Conservation (phyloP, 2,888 invertebrate species). For the Phorcus lineatus region DNA sequence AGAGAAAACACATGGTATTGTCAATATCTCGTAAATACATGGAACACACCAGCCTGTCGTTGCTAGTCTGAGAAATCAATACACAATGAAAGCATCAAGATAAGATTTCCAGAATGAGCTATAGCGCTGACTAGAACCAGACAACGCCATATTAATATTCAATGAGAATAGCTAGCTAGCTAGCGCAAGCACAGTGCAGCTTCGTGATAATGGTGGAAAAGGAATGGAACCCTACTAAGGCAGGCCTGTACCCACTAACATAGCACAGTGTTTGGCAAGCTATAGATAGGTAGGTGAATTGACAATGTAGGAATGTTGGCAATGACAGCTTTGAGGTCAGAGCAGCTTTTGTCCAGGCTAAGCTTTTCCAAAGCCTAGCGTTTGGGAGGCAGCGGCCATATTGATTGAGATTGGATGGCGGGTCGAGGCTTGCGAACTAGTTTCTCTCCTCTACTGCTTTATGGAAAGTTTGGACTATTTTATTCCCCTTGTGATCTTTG, state of each 20-base stretch:
- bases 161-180: conserved; percentile 17
- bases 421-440: not conserved
- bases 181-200: not conserved
- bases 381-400: conserved; percentile 13
- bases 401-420: conserved; percentile 17
- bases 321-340: conserved; percentile 4
- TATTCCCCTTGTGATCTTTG: not conserved
- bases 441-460: not conserved
- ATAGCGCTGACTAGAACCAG: conserved; percentile 11
- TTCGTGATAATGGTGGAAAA: conserved; percentile 7
- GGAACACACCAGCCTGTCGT: too few species aligned
- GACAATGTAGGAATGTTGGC: conserved; percentile 1
- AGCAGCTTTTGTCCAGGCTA: not conserved
- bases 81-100: conserved; percentile 18
- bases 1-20: too few species aligned
- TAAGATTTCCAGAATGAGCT: conserved; percentile 23
- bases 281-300: conserved; percentile 11
- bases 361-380: not conserved
- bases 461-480: not conserved
- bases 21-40: too few species aligned
- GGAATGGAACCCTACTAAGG: not conserved
- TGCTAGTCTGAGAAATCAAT: conserved; percentile 1
- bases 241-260: not conserved
- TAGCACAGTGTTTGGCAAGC: not conserved
- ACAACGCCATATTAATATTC: conserved; percentile 23